These are phyloP conservation scores for Heliconius eleuchia DNA, from an alignment of 1,140 invertebrate genomes.

Conservation along the genomic window DNA sequence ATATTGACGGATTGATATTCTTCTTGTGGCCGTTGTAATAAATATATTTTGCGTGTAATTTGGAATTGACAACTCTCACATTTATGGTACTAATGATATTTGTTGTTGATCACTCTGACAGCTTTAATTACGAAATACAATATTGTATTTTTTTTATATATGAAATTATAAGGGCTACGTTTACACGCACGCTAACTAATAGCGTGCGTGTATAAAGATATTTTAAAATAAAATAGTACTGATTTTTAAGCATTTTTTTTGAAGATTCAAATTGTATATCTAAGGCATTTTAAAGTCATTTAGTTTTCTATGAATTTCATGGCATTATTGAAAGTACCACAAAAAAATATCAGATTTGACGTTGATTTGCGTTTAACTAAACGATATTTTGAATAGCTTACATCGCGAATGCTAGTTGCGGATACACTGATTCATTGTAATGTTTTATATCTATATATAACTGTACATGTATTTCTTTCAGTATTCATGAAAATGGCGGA, in stretches of 20 bases:
- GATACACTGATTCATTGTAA: not conserved
- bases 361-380: not conserved
- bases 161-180: not conserved
- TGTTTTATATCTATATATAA: not conserved
- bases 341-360: not conserved
- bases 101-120: not conserved
- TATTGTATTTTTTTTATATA: not conserved
- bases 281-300: not conserved
- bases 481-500: conserved; percentile 1
- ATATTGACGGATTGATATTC: not conserved
- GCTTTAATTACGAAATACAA: conserved; percentile 1
- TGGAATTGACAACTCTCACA: not conserved
- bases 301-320: not conserved
- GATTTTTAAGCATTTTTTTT: not conserved
- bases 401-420: not conserved
- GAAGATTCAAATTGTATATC: not conserved
- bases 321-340: not conserved
- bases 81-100: not conserved
- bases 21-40: not conserved
- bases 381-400: not conserved
- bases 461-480: conserved; percentile 1
- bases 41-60: not conserved
- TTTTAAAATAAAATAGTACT: not conserved
- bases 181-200: not conserved
- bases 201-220: not conserved